These are phyloP conservation scores for Rhynchonycteris naso DNA, from an alignment of 2,797 vertebrate species.

Conservation along the genomic window DNA sequence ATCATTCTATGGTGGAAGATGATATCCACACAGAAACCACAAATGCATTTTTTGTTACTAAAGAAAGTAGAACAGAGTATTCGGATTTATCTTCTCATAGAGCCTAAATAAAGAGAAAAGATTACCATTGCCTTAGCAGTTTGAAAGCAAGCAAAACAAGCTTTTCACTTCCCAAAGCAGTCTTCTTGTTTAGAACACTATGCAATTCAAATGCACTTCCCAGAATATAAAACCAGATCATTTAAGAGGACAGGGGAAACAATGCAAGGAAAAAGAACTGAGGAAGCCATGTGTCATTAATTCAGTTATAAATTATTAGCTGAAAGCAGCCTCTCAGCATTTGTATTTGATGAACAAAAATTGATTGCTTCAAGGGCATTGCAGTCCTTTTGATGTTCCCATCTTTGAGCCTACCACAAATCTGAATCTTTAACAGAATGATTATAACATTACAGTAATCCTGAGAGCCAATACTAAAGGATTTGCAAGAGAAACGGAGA, in stretches of 20 bases:
- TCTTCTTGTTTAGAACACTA: slow-evolving; percentile 79
- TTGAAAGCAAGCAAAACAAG: slow-evolving; percentile 72
- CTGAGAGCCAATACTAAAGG: slow-evolving; percentile 93
- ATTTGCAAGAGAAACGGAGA: slow-evolving; percentile 90
- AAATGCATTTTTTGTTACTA: neutral
- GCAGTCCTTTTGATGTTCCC: slow-evolving; percentile 92
- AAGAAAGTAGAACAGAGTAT: neutral
- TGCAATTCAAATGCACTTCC: slow-evolving; percentile 84
- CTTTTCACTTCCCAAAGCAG: slow-evolving; percentile 75
- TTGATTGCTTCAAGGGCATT: slow-evolving; percentile 94
- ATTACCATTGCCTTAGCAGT: slow-evolving; percentile 67
- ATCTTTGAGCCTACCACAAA: slow-evolving; percentile 90
- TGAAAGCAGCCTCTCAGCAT: slow-evolving; percentile 88
- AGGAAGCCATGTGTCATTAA: slow-evolving; percentile 88
- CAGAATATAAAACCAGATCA: slow-evolving; percentile 86
- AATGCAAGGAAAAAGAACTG: slow-evolving; percentile 82
- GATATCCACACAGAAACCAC: neutral
- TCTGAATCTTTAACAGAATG: slow-evolving; percentile 89
- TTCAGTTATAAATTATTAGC: slow-evolving; percentile 90
- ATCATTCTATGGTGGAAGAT: slow-evolving; percentile 23
- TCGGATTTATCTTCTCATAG: slow-evolving; percentile 59
- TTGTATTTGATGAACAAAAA: slow-evolving; percentile 91
- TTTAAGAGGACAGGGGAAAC: slow-evolving; percentile 80
- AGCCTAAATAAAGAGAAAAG: slow-evolving; percentile 57
- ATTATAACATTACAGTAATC: slow-evolving; percentile 94